phyloP scores from a whole-genome alignment of 2,113 vertebrate species.

The Cephalopholis sonnerati region DNA sequence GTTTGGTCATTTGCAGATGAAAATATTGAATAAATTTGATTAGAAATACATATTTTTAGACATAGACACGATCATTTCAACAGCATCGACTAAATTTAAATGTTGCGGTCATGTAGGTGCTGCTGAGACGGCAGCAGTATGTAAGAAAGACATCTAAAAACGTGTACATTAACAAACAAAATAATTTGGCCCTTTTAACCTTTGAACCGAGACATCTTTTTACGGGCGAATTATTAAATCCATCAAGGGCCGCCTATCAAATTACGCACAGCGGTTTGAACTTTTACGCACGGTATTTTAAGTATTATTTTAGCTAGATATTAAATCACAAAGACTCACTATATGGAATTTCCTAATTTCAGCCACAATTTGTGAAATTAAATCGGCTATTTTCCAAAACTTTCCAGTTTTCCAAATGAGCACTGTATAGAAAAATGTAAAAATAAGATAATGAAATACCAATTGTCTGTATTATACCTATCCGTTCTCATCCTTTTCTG shows the following conservation, averaged over 20 bases:
- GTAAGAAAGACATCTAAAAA: background rate
- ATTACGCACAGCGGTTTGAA: constrained; percentile 13
- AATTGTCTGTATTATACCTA: background rate
- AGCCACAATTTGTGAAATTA: background rate
- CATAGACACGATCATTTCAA: background rate
- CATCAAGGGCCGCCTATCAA: background rate
- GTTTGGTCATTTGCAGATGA: background rate
- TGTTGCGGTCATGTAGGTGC: too few species aligned
- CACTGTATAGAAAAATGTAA: background rate
- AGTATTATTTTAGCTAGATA: background rate
- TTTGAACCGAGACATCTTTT: background rate
- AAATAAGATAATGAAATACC: background rate
- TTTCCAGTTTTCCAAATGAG: constrained; percentile 2
- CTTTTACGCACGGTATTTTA: background rate
- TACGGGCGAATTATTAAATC: background rate
- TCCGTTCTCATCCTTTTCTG: background rate
- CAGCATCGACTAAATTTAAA: background rate
- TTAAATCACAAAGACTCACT: background rate
- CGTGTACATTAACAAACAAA: background rate
- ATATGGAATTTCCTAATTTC: background rate
- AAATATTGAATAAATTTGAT: background rate
- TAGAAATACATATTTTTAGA: background rate
- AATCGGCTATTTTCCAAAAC: background rate
- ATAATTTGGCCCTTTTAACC: background rate
- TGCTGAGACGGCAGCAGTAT: background rate